Conservation (phyloP, 2,888 invertebrate genomes). For the Lobophora halterata region DNA sequence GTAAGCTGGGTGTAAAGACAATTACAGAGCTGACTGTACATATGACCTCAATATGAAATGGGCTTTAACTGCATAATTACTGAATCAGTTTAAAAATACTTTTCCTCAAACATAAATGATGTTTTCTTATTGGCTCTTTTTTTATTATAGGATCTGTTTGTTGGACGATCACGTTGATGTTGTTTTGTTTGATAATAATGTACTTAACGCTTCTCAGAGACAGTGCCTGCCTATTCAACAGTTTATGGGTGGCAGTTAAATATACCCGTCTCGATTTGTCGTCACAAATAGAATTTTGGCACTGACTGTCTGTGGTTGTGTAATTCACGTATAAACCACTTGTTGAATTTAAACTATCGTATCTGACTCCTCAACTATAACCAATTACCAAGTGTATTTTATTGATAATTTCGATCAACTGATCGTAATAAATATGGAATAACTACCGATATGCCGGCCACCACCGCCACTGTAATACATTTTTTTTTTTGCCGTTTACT, state of each 20-base stretch:
- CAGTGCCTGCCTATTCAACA: slow-evolving; percentile 67
- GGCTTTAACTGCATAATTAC: slow-evolving; percentile 3
- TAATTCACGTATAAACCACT: slow-evolving; percentile 76
- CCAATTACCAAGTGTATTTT: slow-evolving; percentile 23
- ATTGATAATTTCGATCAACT: slow-evolving; percentile 15
- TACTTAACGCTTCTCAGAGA: slow-evolving; percentile 57
- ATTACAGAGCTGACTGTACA: too few relatives aligned
- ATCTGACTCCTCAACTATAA: slow-evolving; percentile 33
- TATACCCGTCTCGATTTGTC: slow-evolving; percentile 78
- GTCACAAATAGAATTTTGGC: slow-evolving; percentile 80
- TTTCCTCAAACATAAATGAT: slow-evolving; percentile 7
- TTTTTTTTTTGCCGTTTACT: too few relatives aligned
- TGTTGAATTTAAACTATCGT: slow-evolving; percentile 67
- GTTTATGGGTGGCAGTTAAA: slow-evolving; percentile 79
- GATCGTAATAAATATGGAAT: slow-evolving; percentile 19
- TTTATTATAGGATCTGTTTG: slow-evolving; percentile 21
- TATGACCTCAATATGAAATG: slow-evolving; percentile 11
- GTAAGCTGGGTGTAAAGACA: too few relatives aligned
- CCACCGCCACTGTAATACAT: slow-evolving; percentile 2
- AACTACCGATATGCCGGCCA: slow-evolving; percentile 10
- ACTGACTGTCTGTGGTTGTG: slow-evolving; percentile 76
- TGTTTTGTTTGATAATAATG: slow-evolving; percentile 45
- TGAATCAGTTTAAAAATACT: slow-evolving; percentile 7
- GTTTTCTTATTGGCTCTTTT: slow-evolving; percentile 11
- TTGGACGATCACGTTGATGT: slow-evolving; percentile 29